Percentiles rank a stretch among this genome's conserved stretches.
phyloP scores from a whole-genome alignment of 2,113 vertebrate species.

The Corvus cornix region DNA sequence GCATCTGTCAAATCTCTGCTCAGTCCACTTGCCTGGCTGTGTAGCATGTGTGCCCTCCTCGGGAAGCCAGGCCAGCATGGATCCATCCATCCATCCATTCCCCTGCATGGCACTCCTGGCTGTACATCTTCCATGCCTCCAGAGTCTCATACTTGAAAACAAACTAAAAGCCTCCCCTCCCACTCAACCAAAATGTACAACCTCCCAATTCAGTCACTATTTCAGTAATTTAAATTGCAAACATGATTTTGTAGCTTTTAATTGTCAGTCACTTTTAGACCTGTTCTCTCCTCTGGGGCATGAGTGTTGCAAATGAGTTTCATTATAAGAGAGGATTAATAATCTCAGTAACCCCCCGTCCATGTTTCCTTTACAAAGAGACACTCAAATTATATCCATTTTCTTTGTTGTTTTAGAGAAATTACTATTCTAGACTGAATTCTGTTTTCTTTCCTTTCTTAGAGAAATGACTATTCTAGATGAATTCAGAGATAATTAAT shows the following conservation, averaged over 20 bases:
- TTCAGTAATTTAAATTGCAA: slow-evolving; percentile 34
- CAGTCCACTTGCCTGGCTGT: background rate
- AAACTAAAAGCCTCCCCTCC: background rate
- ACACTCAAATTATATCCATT: background rate
- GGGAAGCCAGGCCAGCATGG: background rate
- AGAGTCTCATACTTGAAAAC: background rate
- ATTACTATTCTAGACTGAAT: background rate
- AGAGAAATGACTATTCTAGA: background rate
- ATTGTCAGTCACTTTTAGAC: slow-evolving; percentile 54
- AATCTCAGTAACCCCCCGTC: slow-evolving; percentile 7
- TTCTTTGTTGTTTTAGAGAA: slow-evolving; percentile 26
- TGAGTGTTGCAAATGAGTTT: slow-evolving; percentile 42
- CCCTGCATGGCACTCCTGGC: background rate
- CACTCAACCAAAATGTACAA: background rate
- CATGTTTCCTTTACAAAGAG: background rate
- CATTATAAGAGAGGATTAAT: slow-evolving; percentile 22
- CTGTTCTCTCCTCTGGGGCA: slow-evolving; percentile 38
- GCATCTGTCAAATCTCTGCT: background rate
- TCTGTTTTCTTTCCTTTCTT: background rate
- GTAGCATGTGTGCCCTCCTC: background rate
- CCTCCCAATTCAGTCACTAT: background rate
- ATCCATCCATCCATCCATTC: background rate
- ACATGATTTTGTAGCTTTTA: slow-evolving; percentile 27
- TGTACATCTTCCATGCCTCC: background rate
- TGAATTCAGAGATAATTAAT: slow-evolving; percentile 10